Evolutionary conservation across 2,797 vertebrate species (phyloP), one percentile per base, ranked within the genome.

Genomic region (Characodon lateralis): DNA sequence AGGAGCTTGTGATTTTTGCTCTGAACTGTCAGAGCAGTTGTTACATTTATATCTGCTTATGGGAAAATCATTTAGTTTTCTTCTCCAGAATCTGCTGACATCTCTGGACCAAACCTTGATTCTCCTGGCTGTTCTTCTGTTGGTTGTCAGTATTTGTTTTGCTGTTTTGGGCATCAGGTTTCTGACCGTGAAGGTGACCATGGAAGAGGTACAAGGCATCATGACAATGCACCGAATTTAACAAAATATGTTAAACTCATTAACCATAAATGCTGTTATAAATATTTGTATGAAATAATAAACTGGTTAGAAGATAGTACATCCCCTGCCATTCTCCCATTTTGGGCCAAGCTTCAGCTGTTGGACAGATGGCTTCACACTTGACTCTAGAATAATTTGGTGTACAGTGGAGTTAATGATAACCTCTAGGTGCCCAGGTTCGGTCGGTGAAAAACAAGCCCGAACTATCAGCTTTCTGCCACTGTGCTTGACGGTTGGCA

Each of bases 21-120:
- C 28, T 2, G 58, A 26, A 7, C 59, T 35, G 28, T 31, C 28
- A 63, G 31, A 2, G 16, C 28, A 35, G 26, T 5, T 5, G 13
- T 28, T 28, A 2, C 13, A 59, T 13, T 1, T 31, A 1, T 16
- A 28, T 16, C n/a, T 16, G 0, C 12, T 28, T 2, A 31, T 16
- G 28, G 16, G 26, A 31, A 31, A 31, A 31, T 6, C 13, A 3
- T 50, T 61, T 5, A 8, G 59, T 39, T 1, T 65, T 39, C 12
- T 48, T 41, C 51, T 0, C 18, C 83, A 95, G 95, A 51, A 58
- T 13, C 2, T 94, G 43, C 0, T 86, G 41, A 51, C 26, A 5
- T 80, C 80, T 71, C 71, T 94, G 85, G 88, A 93, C 39, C 50
- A 80, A 53, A 48, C 88, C 18, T n/a, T 95, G 88, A 92, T 94